Conservation (phyloP, 2,888 invertebrate genomes). For the Callyntrura sp. region DNA sequence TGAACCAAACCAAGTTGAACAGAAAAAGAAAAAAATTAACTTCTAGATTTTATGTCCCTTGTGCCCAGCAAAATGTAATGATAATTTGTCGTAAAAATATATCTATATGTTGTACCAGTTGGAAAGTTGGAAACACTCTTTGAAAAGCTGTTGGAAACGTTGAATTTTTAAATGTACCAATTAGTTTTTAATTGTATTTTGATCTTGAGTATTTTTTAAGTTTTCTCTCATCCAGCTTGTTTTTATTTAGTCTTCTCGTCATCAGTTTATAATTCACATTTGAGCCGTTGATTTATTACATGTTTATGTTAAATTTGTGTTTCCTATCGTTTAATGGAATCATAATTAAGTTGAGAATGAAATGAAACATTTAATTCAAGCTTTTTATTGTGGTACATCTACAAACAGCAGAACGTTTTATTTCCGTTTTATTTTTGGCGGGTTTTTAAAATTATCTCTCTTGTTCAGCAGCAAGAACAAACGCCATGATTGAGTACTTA, state of each 20-base stretch:
- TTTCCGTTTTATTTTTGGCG: too few relatives aligned
- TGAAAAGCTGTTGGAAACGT: background rate
- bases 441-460: too few relatives aligned
- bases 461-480: background rate
- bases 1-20: constrained; percentile 1
- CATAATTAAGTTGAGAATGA: too few relatives aligned
- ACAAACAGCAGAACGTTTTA: too few relatives aligned
- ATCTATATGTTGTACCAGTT: background rate
- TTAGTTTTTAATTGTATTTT: background rate
- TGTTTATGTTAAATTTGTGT: too few relatives aligned
- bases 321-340: too few relatives aligned
- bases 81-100: constrained; percentile 19
- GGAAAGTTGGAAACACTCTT: constrained; percentile 22
- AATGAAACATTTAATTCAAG: background rate
- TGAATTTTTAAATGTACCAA: constrained; percentile 1
- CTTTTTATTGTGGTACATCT: too few relatives aligned
- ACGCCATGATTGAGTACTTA: background rate
- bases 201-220: background rate
- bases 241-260: background rate
- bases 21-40: background rate
- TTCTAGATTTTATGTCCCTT: constrained; percentile 30
- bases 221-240: background rate
- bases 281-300: too few relatives aligned
- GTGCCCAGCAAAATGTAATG: constrained; percentile 58
- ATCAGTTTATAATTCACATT: background rate